Evolutionary conservation across 1,140 invertebrate genomes (phyloP).

Genomic region (Homarus americanus): DNA sequence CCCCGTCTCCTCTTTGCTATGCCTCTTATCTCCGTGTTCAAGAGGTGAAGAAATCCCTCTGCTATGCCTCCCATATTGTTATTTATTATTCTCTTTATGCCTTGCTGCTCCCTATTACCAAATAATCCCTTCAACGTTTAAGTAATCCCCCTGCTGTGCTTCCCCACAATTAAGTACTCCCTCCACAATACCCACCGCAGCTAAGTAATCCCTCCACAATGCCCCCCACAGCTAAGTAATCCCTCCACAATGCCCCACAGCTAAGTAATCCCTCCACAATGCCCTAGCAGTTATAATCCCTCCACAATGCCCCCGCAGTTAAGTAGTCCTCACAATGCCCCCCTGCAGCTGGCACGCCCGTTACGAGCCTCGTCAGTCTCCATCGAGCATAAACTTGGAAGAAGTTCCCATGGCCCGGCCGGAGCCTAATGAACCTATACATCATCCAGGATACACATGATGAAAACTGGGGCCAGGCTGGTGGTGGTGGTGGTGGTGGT

Average conservation of each 20-base stretch:
- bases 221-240: constrained; percentile 35
- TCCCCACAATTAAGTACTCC: too few relatives aligned
- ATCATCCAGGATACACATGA: constrained; percentile 47
- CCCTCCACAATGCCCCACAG: too few relatives aligned
- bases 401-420: constrained; percentile 48
- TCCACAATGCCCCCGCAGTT: constrained; percentile 27
- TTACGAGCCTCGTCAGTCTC: constrained; percentile 48
- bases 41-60: too few relatives aligned
- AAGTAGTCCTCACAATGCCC: too few relatives aligned
- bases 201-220: too few relatives aligned
- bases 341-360: not conserved
- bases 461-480: constrained; percentile 8
- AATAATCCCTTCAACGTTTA: too few relatives aligned
- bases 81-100: too few relatives aligned
- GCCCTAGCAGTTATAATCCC: not conserved
- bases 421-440: constrained; percentile 48
- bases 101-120: too few relatives aligned
- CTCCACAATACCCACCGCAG: too few relatives aligned
- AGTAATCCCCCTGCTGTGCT: not conserved
- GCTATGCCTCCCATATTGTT: too few relatives aligned
- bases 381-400: constrained; percentile 49
- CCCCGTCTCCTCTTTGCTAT: not conserved
- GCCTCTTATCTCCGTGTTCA: too few relatives aligned
- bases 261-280: too few relatives aligned
- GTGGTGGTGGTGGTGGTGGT: not conserved